Evolutionary conservation across 2,888 invertebrate species (phyloP).

Genomic region (Cataglyphis rosenhaueri): DNA sequence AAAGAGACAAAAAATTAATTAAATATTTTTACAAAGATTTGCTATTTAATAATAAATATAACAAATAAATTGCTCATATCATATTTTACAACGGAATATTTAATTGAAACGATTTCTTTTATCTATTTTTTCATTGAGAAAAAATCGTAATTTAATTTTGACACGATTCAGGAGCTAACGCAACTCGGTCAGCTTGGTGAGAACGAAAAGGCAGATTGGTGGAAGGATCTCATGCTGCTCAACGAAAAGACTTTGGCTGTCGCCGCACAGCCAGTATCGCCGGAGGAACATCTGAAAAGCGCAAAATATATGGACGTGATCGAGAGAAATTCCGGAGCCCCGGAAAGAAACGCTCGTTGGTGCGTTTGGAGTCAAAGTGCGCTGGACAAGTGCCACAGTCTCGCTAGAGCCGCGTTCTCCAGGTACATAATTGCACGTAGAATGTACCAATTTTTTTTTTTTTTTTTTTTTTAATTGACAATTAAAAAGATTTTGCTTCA

Average conservation of each 20-base stretch:
- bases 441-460: background rate
- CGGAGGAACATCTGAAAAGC: slow-evolving; percentile 88
- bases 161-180: slow-evolving; percentile 76
- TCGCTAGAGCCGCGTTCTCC: slow-evolving; percentile 91
- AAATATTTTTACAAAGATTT: background rate
- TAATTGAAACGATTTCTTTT: background rate
- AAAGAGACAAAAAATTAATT: background rate
- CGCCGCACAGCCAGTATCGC: slow-evolving; percentile 88
- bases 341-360: slow-evolving; percentile 88
- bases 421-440: slow-evolving; percentile 72
- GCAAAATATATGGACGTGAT: slow-evolving; percentile 91
- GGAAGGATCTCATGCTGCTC: slow-evolving; percentile 87
- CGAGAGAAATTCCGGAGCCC: slow-evolving; percentile 91
- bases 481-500: background rate
- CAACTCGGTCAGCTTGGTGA: slow-evolving; percentile 83
- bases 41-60: background rate
- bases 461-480: background rate
- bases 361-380: slow-evolving; percentile 90
- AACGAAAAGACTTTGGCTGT: slow-evolving; percentile 89
- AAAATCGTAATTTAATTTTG: background rate
- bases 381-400: slow-evolving; percentile 90
- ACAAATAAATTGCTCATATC: background rate
- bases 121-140: background rate
- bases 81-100: background rate
- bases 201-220: slow-evolving; percentile 85